Evolutionary conservation across 2,797 vertebrate species (phyloP).

Genomic region (Acanthornis magna): DNA sequence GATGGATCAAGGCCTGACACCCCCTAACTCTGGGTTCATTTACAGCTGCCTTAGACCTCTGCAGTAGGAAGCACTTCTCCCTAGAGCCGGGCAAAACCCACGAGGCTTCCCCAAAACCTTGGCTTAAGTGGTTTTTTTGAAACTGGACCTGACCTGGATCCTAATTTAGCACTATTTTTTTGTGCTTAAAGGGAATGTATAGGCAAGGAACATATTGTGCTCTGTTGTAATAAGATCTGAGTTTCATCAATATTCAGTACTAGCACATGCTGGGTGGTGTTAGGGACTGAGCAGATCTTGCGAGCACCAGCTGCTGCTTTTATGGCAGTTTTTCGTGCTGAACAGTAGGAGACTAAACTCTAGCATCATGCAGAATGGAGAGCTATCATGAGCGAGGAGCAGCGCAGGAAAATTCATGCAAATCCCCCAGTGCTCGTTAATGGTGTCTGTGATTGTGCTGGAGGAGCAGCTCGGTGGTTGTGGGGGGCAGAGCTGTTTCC

Average conservation of each 20-base stretch:
- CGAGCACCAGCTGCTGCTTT: constrained; percentile 43
- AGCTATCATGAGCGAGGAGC: neutral
- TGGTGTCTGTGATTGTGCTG: neutral
- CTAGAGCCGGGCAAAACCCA: neutral
- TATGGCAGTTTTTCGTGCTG: constrained; percentile 37
- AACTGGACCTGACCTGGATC: neutral
- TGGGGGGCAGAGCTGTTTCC: neutral
- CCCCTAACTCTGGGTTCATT: neutral
- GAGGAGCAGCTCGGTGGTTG: neutral
- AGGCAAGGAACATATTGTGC: constrained; percentile 19
- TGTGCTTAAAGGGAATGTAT: neutral
- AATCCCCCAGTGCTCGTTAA: neutral
- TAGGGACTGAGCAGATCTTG: constrained; percentile 9
- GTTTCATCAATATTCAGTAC: constrained; percentile 52
- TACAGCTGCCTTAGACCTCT: neutral
- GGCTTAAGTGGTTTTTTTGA: neutral
- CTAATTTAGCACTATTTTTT: neutral
- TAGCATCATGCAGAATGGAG: neutral
- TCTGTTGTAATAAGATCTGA: neutral
- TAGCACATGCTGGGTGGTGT: constrained; percentile 33
- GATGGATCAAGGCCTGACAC: neutral
- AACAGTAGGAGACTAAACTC: constrained; percentile 42
- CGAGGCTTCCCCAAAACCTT: neutral
- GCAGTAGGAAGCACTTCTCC: neutral
- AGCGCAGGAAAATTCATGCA: neutral